Percentiles rank a stretch among this genome's conserved stretches.
phyloP scores from a whole-genome alignment of 2,113 vertebrate genomes.

The Ageneiosus marmoratus region DNA sequence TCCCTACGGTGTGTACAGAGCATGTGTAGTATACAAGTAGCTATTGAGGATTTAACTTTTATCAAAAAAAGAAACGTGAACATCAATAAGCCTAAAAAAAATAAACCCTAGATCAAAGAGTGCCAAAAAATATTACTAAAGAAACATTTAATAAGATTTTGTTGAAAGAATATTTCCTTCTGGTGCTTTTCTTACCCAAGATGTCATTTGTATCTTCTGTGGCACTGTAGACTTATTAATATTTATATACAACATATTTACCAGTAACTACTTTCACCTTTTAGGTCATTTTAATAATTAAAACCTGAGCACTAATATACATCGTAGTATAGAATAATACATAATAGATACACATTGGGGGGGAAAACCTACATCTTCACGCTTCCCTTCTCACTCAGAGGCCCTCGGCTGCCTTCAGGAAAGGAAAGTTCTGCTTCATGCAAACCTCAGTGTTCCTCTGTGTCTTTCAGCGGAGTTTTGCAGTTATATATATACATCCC shows the following conservation, averaged over 20 bases:
- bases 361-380: not conserved
- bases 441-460: slow-evolving; percentile 54
- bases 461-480: slow-evolving; percentile 55
- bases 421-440: slow-evolving; percentile 50
- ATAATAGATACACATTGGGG: not conserved
- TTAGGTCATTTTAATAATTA: not conserved
- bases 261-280: not conserved
- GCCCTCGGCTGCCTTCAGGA: slow-evolving; percentile 27
- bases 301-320: not conserved
- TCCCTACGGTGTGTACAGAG: not conserved
- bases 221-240: not conserved
- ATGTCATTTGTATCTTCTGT: not conserved
- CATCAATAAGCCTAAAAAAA: not conserved
- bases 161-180: not conserved
- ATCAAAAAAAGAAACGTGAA: not conserved
- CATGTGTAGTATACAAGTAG: not conserved
- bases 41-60: not conserved
- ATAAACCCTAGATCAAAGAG: not conserved
- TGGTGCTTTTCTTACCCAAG: not conserved
- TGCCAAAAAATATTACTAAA: not conserved
- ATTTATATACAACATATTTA: not conserved
- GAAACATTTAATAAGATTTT: not conserved
- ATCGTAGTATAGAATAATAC: not conserved
- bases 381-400: slow-evolving; percentile 1
- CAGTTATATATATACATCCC: slow-evolving; percentile 66